These are phyloP conservation scores for Papilio polytes DNA, from an alignment of 1,140 invertebrate genomes.

Conservation along the genomic window DNA sequence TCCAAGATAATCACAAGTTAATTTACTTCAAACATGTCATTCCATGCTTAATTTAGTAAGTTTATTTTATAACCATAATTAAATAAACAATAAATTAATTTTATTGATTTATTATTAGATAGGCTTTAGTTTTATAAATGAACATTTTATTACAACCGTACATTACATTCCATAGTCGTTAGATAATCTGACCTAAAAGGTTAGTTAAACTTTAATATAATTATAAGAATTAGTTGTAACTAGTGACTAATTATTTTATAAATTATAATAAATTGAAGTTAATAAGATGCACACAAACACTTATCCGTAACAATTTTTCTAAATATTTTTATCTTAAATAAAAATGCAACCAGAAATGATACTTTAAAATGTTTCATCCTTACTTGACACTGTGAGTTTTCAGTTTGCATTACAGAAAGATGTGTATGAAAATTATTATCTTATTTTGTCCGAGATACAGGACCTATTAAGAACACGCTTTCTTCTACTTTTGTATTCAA, in stretches of 20 bases:
- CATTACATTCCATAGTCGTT: slow-evolving; percentile 10
- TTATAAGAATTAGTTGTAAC: not conserved
- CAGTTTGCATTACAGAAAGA: too few species aligned
- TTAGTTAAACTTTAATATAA: not conserved
- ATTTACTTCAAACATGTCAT: not conserved
- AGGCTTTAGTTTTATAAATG: not conserved
- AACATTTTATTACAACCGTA: slow-evolving; percentile 5
- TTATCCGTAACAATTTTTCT: not conserved
- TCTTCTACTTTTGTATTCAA: too few species aligned
- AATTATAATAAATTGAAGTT: not conserved
- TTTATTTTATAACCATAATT: not conserved
- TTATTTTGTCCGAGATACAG: too few species aligned
- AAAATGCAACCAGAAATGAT: too few species aligned
- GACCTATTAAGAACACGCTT: too few species aligned
- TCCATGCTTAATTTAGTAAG: not conserved
- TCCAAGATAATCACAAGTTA: not conserved
- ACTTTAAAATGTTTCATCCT: too few species aligned
- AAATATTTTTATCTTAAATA: too few species aligned
- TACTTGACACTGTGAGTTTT: too few species aligned
- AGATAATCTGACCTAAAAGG: not conserved
- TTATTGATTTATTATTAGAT: slow-evolving; percentile 2
- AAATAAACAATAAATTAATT: not conserved
- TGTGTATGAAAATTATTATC: too few species aligned
- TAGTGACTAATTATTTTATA: not conserved
- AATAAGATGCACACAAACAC: not conserved